Evolutionary conservation across 2,113 vertebrate species (phyloP).

Genomic region (Seriola rivoliana): DNA sequence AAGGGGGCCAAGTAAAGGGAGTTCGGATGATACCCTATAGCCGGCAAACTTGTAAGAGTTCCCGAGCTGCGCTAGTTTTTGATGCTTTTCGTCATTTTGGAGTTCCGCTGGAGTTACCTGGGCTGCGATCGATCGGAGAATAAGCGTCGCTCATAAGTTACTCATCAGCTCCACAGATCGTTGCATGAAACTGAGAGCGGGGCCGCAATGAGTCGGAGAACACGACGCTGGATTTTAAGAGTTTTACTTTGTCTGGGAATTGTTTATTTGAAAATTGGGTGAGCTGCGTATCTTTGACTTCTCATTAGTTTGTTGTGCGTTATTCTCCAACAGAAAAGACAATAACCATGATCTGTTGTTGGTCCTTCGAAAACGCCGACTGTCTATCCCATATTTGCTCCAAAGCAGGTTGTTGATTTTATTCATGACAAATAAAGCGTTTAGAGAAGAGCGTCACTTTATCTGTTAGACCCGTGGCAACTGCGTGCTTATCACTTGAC

Average conservation of each 20-base stretch:
- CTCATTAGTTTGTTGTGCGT: not conserved
- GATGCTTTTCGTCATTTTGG: conserved; percentile 74
- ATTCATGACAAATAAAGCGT: not conserved
- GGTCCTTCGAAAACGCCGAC: not conserved
- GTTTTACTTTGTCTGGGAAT: conserved; percentile 96
- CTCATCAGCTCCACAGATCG: conserved; percentile 66
- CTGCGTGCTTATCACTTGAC: conserved; percentile 4
- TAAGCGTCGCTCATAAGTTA: conserved; percentile 40
- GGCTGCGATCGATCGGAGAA: conserved; percentile 68
- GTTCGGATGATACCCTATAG: conserved; percentile 69
- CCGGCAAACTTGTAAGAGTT: conserved; percentile 47
- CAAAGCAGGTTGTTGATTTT: conserved; percentile 16
- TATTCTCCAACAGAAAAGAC: not conserved
- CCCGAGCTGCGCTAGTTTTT: conserved; percentile 5
- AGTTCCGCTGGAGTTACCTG: conserved; percentile 78
- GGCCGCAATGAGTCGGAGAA: conserved; percentile 95
- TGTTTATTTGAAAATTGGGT: conserved; percentile 98
- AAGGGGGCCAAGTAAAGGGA: conserved; percentile 66
- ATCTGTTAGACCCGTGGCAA: not conserved
- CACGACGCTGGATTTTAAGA: conserved; percentile 95
- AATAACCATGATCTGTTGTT: conserved; percentile 14
- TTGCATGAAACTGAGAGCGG: conserved; percentile 75
- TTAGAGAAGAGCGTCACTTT: not conserved
- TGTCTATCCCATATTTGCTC: not conserved
- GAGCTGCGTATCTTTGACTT: conserved; percentile 77